Evolutionary conservation across 2,113 vertebrate species (phyloP), one percentile per base, ranked within the genome.

Genomic region (Melanostigma gelatinosum): DNA sequence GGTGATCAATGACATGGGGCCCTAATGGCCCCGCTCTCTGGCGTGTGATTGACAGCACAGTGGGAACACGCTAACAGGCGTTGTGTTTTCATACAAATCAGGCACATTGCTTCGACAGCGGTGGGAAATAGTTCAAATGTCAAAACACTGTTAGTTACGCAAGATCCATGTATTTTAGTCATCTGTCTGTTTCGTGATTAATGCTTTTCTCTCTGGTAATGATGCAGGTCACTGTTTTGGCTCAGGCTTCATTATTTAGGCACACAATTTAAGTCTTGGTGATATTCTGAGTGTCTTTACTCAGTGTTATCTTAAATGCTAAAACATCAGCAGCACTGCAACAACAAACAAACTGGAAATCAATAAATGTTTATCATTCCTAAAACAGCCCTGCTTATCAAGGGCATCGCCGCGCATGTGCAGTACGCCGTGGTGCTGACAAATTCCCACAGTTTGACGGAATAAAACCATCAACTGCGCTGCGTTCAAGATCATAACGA

Each of bases 41-140:
- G 65, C 76, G 18, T 75, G 63, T 86, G 91, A 91, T 34, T 86
- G 88, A 91, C 86, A 87, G 75, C 74, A 36, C n/a, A 27, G 42
- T 55, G 27, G 18, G n/a, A 72, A 68, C 32, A 36, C 54, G n/a
- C n/a, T 32, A 48, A 61, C 1, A 3, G 77, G 24, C n/a, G 6
- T 24, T 15, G 16, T 24, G n/a, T n/a, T 29, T 34, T 46, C n/a
- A 57, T 46, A 40, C 29, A 69, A 29, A 24, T 57, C 54, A 12
- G 8, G 55, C n/a, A 44, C 13, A 8, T 29, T 46, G 46, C 6
- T 57, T 20, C 3, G 27, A 46, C 9, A 67, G 15, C 32, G 52
- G 16, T 4, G 27, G 10, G 9, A 27, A 57, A 55, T 38, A n/a
- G 20, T 46, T 69, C 2, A 62, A 38, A 50, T 36, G 40, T 58